These are phyloP conservation scores for Apodemia mormo DNA, from an alignment of 2,888 invertebrate species.

Conservation along the genomic window DNA sequence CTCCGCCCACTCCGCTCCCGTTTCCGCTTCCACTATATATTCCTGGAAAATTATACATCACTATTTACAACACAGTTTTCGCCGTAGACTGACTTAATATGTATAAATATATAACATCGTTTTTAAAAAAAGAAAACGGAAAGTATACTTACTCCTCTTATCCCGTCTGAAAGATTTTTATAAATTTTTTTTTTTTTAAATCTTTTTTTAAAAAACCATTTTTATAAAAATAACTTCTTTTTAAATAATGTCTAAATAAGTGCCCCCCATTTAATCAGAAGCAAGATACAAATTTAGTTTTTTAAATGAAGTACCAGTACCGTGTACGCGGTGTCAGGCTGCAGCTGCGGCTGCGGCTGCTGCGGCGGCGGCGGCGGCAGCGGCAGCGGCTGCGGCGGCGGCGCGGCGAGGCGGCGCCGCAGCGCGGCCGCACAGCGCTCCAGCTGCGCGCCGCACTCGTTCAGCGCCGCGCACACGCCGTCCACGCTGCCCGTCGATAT, in stretches of 20 bases:
- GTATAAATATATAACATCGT: too few species aligned
- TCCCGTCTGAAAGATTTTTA: too few species aligned
- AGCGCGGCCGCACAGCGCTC: conserved; percentile 92
- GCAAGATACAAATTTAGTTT: too few species aligned
- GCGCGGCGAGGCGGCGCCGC: conserved; percentile 84
- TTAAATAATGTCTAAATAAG: too few species aligned
- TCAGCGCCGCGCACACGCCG: conserved; percentile 97
- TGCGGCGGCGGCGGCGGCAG: conserved; percentile 47
- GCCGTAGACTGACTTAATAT: too few species aligned
- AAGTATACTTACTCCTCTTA: too few species aligned
- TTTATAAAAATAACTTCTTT: too few species aligned
- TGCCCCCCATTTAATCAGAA: too few species aligned
- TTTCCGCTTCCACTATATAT: conserved; percentile 94
- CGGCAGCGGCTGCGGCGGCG: conserved; percentile 59
- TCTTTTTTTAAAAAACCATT: too few species aligned
- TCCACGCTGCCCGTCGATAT: conserved; percentile 95
- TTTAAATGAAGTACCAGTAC: not conserved
- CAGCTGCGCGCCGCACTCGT: conserved; percentile 93
- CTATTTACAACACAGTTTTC: too few species aligned
- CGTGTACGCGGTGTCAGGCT: conserved; percentile 79
- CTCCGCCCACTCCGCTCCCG: conserved; percentile 94
- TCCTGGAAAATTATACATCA: conserved; percentile 71
- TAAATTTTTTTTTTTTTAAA: too few species aligned
- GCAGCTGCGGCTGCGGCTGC: conserved; percentile 57
- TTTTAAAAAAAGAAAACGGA: too few species aligned